phyloP scores from a whole-genome alignment of 2,888 invertebrate species.

The Eulithis prunata region DNA sequence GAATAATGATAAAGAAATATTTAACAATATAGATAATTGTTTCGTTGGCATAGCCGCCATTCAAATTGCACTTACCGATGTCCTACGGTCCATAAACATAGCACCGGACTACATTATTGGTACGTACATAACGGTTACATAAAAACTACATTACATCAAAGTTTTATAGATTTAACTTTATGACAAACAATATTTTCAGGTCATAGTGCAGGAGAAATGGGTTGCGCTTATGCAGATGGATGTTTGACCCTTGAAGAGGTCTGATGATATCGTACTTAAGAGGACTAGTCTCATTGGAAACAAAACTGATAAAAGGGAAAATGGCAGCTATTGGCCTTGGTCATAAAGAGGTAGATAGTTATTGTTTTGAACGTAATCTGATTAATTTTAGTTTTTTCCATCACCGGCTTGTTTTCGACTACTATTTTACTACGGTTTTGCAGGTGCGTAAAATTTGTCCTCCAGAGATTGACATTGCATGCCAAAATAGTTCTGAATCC shows the following conservation, averaged over 20 bases:
- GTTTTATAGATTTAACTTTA: too few species aligned
- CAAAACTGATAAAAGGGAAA: conserved; percentile 87
- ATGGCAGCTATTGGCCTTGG: conserved; percentile 94
- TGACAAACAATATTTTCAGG: conserved; percentile 44
- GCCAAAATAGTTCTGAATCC: conserved; percentile 90
- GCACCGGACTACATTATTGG: conserved; percentile 35
- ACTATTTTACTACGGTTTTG: not conserved
- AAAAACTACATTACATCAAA: too few species aligned
- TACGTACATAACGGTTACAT: conserved; percentile 5
- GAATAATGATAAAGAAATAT: conserved; percentile 82
- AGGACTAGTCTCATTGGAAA: conserved; percentile 88
- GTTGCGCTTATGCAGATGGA: conserved; percentile 81
- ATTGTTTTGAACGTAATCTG: too few species aligned
- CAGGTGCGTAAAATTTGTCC: conserved; percentile 69
- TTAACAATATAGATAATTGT: conserved; percentile 85
- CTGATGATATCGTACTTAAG: conserved; percentile 91
- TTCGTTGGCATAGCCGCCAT: conserved; percentile 31
- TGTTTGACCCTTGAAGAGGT: conserved; percentile 92
- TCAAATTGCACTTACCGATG: conserved; percentile 37
- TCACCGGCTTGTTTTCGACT: too few species aligned
- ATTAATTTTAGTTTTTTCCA: too few species aligned
- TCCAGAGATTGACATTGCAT: conserved; percentile 88
- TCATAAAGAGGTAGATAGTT: conserved; percentile 64
- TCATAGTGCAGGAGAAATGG: conserved; percentile 92
- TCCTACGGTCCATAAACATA: conserved; percentile 25